Evolutionary conservation across 1,140 invertebrate genomes (phyloP).

Genomic region (Solenopsis fugax): DNA sequence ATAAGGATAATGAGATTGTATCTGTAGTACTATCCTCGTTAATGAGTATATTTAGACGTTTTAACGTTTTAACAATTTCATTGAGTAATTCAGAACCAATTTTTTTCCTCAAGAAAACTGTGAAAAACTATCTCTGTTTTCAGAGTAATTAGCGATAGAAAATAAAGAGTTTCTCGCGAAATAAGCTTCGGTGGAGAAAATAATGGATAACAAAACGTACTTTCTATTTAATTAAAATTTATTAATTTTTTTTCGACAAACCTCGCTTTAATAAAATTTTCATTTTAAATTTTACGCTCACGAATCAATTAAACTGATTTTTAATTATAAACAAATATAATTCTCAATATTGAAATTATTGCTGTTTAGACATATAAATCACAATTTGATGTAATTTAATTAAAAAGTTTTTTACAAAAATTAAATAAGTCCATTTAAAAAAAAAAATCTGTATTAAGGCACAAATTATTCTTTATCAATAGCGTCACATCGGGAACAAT

Average conservation of each 20-base stretch:
- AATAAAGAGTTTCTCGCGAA: neutral
- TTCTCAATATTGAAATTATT: neutral
- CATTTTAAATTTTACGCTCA: neutral
- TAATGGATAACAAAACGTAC: neutral
- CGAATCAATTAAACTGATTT: neutral
- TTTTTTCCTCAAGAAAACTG: neutral
- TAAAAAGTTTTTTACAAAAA: too few relatives aligned
- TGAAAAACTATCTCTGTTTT: neutral
- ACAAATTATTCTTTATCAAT: too few relatives aligned
- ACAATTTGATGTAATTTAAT: neutral
- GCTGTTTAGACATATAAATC: neutral
- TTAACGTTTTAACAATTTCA: neutral
- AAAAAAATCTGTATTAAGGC: too few relatives aligned
- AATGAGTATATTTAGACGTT: neutral
- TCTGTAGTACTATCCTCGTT: neutral
- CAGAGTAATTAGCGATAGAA: conserved; percentile 28
- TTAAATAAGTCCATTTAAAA: too few relatives aligned
- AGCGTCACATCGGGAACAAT: too few relatives aligned
- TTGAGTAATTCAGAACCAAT: too few relatives aligned
- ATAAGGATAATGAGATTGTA: conserved; percentile 14
- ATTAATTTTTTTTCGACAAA: neutral
- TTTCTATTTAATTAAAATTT: conserved; percentile 14
- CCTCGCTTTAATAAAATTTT: neutral
- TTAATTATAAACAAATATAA: neutral
- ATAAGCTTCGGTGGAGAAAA: neutral